Conservation (phyloP, 1,140 invertebrate species). For the Armadillidium nasatum region DNA sequence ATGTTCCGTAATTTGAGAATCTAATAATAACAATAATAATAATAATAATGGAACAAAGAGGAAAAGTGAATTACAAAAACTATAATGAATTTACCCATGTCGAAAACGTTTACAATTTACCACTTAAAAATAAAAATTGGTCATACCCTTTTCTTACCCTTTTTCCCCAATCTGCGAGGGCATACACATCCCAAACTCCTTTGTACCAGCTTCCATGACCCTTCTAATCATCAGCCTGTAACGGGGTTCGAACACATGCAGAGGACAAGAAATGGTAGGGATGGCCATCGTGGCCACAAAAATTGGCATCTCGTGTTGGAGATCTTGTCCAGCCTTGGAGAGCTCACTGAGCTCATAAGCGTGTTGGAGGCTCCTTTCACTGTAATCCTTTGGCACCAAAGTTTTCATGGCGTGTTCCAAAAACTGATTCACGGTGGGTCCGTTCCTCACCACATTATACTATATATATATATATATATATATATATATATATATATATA, state of each 20-base stretch:
- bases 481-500: too few species aligned
- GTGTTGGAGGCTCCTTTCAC: conserved; percentile 51
- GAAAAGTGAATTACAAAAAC: too few species aligned
- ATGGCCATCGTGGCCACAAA: conserved; percentile 87
- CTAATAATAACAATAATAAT: background rate
- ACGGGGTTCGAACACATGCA: conserved; percentile 85
- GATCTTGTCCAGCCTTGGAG: conserved; percentile 40
- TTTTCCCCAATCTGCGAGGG: conserved; percentile 29
- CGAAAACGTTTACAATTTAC: too few species aligned
- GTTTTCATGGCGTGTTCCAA: conserved; percentile 65
- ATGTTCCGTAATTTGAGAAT: conserved; percentile 59
- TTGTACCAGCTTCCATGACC: conserved; percentile 69
- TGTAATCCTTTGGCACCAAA: conserved; percentile 64
- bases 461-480: too few species aligned
- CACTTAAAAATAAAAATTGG: too few species aligned
- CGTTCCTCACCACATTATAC: conserved; percentile 56
- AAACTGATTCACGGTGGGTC: conserved; percentile 63
- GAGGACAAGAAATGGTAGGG: conserved; percentile 76
- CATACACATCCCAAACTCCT: conserved; percentile 77
- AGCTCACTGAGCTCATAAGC: conserved; percentile 41
- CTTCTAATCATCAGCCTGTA: conserved; percentile 85
- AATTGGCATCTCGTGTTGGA: conserved; percentile 62
- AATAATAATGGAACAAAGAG: too few species aligned
- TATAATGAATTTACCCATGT: too few species aligned
- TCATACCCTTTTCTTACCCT: conserved; percentile 39